Evolutionary conservation across 2,888 invertebrate species (phyloP).

Genomic region (Lydus trimaculatus): DNA sequence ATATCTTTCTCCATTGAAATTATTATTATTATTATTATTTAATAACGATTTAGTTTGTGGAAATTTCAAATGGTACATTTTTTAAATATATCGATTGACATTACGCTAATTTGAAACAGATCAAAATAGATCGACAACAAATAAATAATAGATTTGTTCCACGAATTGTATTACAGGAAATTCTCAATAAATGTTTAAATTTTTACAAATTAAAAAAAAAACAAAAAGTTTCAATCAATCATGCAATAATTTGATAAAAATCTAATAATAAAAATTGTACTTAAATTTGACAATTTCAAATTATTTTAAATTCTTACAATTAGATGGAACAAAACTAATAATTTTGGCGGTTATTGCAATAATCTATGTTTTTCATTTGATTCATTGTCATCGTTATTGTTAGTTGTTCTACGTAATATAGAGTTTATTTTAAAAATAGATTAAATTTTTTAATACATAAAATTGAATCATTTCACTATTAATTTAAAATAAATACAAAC

Average conservation of each 20-base stretch:
- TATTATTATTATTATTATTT: too few species aligned
- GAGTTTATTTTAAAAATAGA: neutral
- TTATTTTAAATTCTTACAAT: neutral
- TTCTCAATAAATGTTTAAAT: too few species aligned
- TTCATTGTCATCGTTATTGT: neutral
- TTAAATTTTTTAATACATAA: neutral
- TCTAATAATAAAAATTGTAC: too few species aligned
- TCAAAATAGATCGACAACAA: neutral
- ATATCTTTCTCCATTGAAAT: too few species aligned
- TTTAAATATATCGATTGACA: too few species aligned
- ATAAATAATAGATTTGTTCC: conserved; percentile 1
- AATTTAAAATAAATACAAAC: neutral
- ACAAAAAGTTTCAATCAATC: too few species aligned
- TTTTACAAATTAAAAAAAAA: too few species aligned
- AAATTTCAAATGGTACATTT: neutral
- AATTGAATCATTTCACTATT: neutral
- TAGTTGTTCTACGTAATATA: neutral
- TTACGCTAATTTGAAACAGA: neutral
- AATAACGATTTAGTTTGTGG: too few species aligned
- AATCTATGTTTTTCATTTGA: neutral
- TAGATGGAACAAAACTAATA: neutral
- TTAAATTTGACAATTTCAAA: too few species aligned
- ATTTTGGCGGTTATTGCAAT: neutral
- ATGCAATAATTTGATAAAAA: too few species aligned
- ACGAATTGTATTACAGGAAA: too few species aligned